Evolutionary conservation across 1,140 invertebrate species (phyloP).

Genomic region (Stegodyphus dumicola): DNA sequence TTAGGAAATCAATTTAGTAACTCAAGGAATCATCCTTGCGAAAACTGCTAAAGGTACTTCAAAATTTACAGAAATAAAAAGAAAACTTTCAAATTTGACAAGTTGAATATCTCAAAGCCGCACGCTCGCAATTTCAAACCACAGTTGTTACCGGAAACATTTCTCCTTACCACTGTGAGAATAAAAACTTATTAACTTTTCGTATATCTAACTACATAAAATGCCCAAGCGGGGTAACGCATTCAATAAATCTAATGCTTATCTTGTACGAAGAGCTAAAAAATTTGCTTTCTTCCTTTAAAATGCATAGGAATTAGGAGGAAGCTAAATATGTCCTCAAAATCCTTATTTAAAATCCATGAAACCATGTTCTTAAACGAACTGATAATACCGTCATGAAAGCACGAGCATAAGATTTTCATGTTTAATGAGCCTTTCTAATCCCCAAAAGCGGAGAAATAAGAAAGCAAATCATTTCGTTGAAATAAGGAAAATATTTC

Average conservation of each 20-base stretch:
- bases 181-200: constrained; percentile 16
- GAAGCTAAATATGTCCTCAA: constrained; percentile 40
- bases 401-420: constrained; percentile 11
- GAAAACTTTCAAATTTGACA: background rate
- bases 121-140: background rate
- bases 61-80: background rate
- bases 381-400: constrained; percentile 33
- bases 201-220: constrained; percentile 18
- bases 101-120: background rate
- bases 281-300: constrained; percentile 26
- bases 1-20: no score
- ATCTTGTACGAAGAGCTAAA: constrained; percentile 12
- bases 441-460: constrained; percentile 36
- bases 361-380: constrained; percentile 39
- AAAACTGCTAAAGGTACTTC: no score
- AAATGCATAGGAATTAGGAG: constrained; percentile 21
- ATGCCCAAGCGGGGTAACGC: constrained; percentile 33
- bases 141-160: constrained; percentile 1
- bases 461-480: constrained; percentile 36
- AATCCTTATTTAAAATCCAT: constrained; percentile 45
- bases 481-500: constrained; percentile 50
- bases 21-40: no score
- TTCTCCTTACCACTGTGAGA: background rate
- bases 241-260: constrained; percentile 31
- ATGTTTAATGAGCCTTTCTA: constrained; percentile 51